Conservation (phyloP, 2,797 vertebrate genomes). For the Caiman crocodilus region DNA sequence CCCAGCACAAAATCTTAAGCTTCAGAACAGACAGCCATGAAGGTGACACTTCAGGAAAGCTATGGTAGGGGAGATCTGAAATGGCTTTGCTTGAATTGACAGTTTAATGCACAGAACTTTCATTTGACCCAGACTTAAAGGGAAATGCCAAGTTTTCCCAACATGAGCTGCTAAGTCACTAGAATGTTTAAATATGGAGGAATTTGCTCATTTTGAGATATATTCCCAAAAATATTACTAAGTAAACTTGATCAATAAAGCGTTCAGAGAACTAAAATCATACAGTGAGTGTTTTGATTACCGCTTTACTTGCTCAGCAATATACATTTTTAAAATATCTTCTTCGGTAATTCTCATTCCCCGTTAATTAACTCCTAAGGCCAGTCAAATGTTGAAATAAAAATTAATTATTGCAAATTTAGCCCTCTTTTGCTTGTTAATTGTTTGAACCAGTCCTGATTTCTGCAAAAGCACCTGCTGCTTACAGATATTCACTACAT, state of each 20-base stretch:
- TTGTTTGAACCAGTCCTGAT: background rate
- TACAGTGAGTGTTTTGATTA: background rate
- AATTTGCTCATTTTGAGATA: background rate
- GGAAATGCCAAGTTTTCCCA: conserved; percentile 13
- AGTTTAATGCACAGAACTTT: conserved; percentile 35
- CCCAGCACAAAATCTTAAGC: background rate
- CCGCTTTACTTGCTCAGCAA: background rate
- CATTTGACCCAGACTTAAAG: conserved; percentile 43
- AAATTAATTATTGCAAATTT: background rate
- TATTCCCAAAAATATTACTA: background rate
- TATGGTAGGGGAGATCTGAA: conserved; percentile 14
- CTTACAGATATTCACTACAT: background rate
- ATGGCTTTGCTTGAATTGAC: conserved; percentile 40
- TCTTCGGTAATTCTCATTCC: background rate
- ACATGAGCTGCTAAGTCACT: conserved; percentile 1
- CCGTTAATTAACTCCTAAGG: background rate
- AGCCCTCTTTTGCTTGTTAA: background rate
- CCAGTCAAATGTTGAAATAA: background rate
- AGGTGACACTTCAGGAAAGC: conserved; percentile 45
- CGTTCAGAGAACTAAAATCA: background rate
- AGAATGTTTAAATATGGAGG: background rate
- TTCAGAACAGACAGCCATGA: conserved; percentile 41
- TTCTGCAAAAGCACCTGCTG: background rate
- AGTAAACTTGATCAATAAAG: background rate
- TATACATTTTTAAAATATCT: background rate